Evolutionary conservation across 2,797 vertebrate species (phyloP), one percentile per base, ranked within the genome.

Genomic region (Kryptolebias ocellatus): DNA sequence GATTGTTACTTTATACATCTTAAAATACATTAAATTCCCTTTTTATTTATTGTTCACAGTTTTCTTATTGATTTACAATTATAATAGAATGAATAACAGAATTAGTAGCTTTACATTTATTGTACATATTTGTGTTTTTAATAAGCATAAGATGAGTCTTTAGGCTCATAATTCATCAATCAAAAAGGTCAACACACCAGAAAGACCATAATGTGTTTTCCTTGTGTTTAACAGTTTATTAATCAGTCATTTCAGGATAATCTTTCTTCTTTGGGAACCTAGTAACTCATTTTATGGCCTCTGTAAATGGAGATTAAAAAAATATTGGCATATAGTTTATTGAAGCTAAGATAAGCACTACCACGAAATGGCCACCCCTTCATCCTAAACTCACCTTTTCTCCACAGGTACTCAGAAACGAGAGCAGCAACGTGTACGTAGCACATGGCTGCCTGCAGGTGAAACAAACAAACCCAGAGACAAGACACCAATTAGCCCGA

Each of bases 391-490:
- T 88, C 88, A 98, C 98, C 97, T 96, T 99, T 99, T 27, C 98
- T 93, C 70, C 95, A 95, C 87, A 99, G 95, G 76, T 99, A 99
- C 69, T 99, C 98, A 3, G 98, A 95, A 78, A 99, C 98, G 80
- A 99, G 89, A 1, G 97, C 98, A 34, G 97, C 95, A n/a, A 98
- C 98, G 0, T 99, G 98, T 52, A 99, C 95, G 0, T 97, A 99
- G 76, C 98, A 99, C 96, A 99, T 99, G 16, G 97, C 97, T 0
- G 97, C 96, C 98, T 99, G 84, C 18, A 71, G 66, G 61, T 3
- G 42, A 59, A 65, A 76, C 4, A 64, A 18, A 81, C 3, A 53
- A 49, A 17, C 37, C 37, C 37, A 29, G 2, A 60, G 6, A 27
- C 20, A 17, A 37, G 4, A 60, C 44, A 39, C 11, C 42, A 18